Conservation (phyloP, 2,888 invertebrate species). For the Apotomis capreana region DNA sequence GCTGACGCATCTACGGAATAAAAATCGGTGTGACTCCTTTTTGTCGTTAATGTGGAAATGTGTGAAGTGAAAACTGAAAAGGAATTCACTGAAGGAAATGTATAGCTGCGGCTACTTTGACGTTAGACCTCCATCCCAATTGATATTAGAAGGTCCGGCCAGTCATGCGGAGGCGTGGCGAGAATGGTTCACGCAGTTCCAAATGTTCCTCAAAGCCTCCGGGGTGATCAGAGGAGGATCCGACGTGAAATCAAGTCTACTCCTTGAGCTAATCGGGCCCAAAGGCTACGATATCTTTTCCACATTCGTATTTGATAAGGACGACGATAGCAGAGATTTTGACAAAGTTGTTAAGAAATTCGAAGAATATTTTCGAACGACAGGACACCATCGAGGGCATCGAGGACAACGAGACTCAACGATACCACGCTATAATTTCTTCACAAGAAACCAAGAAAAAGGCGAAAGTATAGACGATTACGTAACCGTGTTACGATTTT, state of each 20-base stretch:
- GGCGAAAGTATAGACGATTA: conserved; percentile 27
- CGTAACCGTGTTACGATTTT: conserved; percentile 15
- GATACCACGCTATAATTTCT: conserved; percentile 9
- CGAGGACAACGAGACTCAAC: not conserved
- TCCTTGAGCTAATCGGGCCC: conserved; percentile 18
- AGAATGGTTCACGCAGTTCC: conserved; percentile 13
- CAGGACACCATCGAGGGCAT: not conserved
- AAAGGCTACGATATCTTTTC: conserved; percentile 22
- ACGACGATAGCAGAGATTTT: conserved; percentile 7
- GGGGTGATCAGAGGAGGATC: conserved; percentile 12
- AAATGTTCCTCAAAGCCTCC: conserved; percentile 12
- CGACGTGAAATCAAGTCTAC: conserved; percentile 14
- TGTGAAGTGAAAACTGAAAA: too few relatives aligned
- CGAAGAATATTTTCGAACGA: conserved; percentile 7
- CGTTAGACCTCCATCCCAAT: conserved; percentile 7
- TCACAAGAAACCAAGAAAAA: conserved; percentile 14
- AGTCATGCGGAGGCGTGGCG: conserved; percentile 9
- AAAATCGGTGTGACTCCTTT: too few relatives aligned
- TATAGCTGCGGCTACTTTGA: too few relatives aligned
- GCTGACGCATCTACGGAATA: too few relatives aligned
- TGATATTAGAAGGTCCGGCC: not conserved
- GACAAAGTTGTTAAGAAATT: conserved; percentile 19
- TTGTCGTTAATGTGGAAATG: not conserved
- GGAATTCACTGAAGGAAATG: not conserved
- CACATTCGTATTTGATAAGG: conserved; percentile 16